Percentiles rank a stretch among this genome's conserved stretches.
phyloP scores from a whole-genome alignment of 2,113 vertebrate genomes.

The Nematolebias whitei region DNA sequence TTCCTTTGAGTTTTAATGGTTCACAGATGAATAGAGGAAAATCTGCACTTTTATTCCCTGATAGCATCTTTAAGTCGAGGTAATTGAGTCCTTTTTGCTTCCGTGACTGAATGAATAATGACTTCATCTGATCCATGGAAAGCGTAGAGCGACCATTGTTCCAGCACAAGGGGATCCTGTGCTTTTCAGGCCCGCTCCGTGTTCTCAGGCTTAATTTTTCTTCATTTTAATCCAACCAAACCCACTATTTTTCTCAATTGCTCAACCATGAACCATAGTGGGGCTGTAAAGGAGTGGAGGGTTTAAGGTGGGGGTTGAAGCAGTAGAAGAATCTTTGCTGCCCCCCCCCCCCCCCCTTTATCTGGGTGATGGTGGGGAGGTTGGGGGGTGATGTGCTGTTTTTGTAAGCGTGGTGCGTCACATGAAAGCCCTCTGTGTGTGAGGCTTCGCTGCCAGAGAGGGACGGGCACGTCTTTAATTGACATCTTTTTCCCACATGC shows the following conservation, averaged over 20 bases:
- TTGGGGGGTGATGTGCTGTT: constrained; percentile 78
- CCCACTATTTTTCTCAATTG: constrained; percentile 77
- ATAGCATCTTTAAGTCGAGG: constrained; percentile 98
- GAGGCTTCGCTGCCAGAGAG: constrained; percentile 67
- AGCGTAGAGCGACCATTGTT: constrained; percentile 91
- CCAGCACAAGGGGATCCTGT: constrained; percentile 82
- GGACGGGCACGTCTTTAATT: constrained; percentile 74
- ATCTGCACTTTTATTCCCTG: constrained; percentile 98
- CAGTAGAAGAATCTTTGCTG: constrained; percentile 71
- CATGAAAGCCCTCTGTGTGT: constrained; percentile 78
- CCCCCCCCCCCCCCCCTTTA: constrained; percentile 68
- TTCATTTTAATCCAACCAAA: constrained; percentile 90
- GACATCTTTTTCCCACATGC: constrained; percentile 84
- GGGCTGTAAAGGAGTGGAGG: not conserved
- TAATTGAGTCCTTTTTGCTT: constrained; percentile 92
- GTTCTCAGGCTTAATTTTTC: constrained; percentile 93
- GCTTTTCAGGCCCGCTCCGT: constrained; percentile 90
- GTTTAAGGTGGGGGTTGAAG: constrained; percentile 20
- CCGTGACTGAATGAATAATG: constrained; percentile 96
- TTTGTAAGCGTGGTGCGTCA: constrained; percentile 77
- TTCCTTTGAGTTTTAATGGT: constrained; percentile 97
- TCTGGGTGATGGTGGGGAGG: no score
- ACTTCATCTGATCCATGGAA: constrained; percentile 92
- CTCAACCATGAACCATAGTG: constrained; percentile 78
- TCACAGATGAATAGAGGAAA: constrained; percentile 95